A percentile compares a stretch with the other conserved stretches of the same genome.
Evolutionary conservation across 2,888 invertebrate genomes (phyloP).

Genomic region (Drosophila mercatorum): DNA sequence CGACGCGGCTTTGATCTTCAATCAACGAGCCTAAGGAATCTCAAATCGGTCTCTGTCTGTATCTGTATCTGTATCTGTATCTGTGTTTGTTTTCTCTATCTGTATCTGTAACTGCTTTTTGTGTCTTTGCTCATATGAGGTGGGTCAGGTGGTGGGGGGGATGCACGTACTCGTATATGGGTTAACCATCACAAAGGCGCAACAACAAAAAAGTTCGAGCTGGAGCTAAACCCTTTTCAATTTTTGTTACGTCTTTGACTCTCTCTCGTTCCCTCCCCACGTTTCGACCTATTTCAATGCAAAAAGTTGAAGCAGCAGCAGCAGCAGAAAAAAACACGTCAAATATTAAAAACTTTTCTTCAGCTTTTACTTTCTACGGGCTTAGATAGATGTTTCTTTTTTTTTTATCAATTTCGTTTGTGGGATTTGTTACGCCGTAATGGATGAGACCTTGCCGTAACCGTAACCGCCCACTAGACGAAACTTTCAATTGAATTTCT

Average conservation of each 20-base stretch:
- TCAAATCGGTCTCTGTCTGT: constrained; percentile 17
- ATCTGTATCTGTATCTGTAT: constrained; percentile 7
- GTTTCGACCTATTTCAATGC: constrained; percentile 56
- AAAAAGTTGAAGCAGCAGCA: constrained; percentile 33
- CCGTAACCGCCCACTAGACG: constrained; percentile 69
- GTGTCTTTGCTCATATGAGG: constrained; percentile 41
- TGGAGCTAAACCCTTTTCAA: constrained; percentile 81
- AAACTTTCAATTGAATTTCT: constrained; percentile 82
- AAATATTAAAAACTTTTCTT: constrained; percentile 77
- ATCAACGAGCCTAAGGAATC: constrained; percentile 41
- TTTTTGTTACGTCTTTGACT: constrained; percentile 53
- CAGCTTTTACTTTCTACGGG: constrained; percentile 72
- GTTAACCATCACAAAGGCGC: constrained; percentile 43
- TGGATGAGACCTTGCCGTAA: constrained; percentile 60
- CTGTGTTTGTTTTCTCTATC: constrained; percentile 11
- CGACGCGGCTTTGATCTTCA: constrained; percentile 68
- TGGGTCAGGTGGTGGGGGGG: not conserved
- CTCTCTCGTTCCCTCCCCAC: not conserved
- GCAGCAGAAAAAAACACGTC: constrained; percentile 63
- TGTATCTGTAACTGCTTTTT: constrained; percentile 4
- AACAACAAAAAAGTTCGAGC: constrained; percentile 68
- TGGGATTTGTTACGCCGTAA: constrained; percentile 80
- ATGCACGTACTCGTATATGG: constrained; percentile 56
- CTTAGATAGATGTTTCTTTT: constrained; percentile 38
- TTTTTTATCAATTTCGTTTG: constrained; percentile 79